Conservation (phyloP, 2,888 invertebrate genomes). For the Zaprionus obscuricornis region DNA sequence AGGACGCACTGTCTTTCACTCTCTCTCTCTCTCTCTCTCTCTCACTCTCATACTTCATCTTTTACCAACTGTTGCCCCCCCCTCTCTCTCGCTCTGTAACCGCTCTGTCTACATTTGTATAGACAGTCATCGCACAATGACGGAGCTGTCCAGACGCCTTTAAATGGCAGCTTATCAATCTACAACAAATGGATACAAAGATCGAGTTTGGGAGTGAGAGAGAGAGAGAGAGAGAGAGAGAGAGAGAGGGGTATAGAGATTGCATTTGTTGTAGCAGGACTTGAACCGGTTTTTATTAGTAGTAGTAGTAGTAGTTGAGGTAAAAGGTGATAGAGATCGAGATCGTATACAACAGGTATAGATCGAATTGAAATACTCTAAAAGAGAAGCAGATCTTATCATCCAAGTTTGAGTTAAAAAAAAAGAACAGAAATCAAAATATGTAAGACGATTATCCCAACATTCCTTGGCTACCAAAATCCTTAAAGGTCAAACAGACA, state of each 20-base stretch:
- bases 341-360: no score
- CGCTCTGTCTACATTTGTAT: no score
- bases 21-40: no score
- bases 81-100: no score
- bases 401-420: no score
- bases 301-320: not conserved
- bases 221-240: not conserved
- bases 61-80: no score
- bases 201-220: no score
- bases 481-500: not conserved
- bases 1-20: no score
- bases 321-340: conserved; percentile 8
- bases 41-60: no score
- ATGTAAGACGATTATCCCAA: conserved; percentile 19
- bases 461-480: not conserved
- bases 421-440: not conserved
- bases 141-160: conserved; percentile 25
- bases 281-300: not conserved
- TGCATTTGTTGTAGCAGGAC: no score
- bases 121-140: conserved; percentile 12
- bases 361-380: no score
- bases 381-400: no score
- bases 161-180: conserved; percentile 26
- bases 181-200: conserved; percentile 10
- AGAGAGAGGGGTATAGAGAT: not conserved